These are phyloP conservation scores for Catharus bicknelli DNA, from an alignment of 2,113 vertebrate species.

Conservation along the genomic window DNA sequence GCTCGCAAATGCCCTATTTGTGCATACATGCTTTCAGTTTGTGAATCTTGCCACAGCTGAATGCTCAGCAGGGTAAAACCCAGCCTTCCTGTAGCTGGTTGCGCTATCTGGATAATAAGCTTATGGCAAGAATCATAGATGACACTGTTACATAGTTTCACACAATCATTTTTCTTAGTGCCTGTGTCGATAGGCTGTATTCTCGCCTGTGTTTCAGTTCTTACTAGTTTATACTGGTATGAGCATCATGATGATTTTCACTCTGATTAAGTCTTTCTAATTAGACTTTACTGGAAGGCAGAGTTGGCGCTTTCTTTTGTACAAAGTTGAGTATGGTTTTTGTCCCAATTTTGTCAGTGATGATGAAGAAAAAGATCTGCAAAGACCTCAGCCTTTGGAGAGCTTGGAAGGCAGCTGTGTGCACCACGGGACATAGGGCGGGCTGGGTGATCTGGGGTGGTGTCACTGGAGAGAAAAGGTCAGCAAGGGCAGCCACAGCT, in stretches of 20 bases:
- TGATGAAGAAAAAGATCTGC: background rate
- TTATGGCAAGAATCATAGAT: background rate
- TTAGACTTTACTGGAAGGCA: background rate
- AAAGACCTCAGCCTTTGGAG: background rate
- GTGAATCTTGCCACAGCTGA: background rate
- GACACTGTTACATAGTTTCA: constrained; percentile 12
- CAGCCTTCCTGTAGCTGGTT: background rate
- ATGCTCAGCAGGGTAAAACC: background rate
- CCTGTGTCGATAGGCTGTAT: fast-evolving
- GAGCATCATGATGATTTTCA: background rate
- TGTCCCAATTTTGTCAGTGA: background rate
- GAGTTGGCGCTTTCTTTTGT: background rate
- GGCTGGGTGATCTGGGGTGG: background rate
- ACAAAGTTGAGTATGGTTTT: background rate
- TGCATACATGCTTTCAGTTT: fast-evolving
- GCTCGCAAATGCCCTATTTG: background rate
- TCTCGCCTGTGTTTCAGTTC: background rate
- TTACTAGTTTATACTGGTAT: background rate
- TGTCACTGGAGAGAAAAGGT: background rate
- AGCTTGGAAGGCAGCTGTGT: fast-evolving
- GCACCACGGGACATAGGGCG: fast-evolving
- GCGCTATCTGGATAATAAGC: background rate
- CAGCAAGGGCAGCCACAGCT: background rate
- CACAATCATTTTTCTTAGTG: background rate
- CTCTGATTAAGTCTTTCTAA: background rate